phyloP scores from a whole-genome alignment of 2,888 invertebrate species.

The Conistra vaccinii region DNA sequence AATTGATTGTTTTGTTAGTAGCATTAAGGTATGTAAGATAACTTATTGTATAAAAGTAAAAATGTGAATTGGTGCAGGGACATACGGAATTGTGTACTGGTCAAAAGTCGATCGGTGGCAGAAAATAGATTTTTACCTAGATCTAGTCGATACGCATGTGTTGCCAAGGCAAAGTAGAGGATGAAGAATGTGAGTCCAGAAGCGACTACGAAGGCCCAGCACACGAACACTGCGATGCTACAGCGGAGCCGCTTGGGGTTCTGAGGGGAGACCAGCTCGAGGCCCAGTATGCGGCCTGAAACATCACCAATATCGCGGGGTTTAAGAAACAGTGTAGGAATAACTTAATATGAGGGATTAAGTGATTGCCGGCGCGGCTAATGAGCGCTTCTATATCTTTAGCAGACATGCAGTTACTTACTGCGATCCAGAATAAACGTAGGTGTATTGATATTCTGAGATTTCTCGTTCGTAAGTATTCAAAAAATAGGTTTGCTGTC shows the following conservation, averaged over 20 bases:
- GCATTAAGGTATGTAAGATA: background rate
- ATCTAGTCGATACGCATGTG: constrained; percentile 75
- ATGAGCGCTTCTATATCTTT: too few species aligned
- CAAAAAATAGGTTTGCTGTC: background rate
- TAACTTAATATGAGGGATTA: background rate
- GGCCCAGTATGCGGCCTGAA: constrained; percentile 86
- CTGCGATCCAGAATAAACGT: too few species aligned
- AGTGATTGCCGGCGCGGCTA: too few species aligned
- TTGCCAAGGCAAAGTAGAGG: constrained; percentile 73
- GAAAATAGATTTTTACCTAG: constrained; percentile 77
- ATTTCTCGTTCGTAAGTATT: too few species aligned
- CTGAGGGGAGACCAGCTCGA: constrained; percentile 82
- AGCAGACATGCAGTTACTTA: too few species aligned
- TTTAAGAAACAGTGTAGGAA: constrained; percentile 11
- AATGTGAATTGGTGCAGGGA: background rate
- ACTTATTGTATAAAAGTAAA: background rate
- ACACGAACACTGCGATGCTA: constrained; percentile 86
- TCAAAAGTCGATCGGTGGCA: constrained; percentile 22
- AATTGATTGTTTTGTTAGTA: constrained; percentile 11
- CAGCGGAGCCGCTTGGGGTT: constrained; percentile 80
- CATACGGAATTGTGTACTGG: too few species aligned
- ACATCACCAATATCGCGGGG: constrained; percentile 67
- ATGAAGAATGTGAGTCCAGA: constrained; percentile 79
- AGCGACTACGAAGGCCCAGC: constrained; percentile 84
- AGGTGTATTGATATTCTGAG: too few species aligned